Evolutionary conservation across 2,797 vertebrate genomes (phyloP).

Genomic region (Apogon talboti): DNA sequence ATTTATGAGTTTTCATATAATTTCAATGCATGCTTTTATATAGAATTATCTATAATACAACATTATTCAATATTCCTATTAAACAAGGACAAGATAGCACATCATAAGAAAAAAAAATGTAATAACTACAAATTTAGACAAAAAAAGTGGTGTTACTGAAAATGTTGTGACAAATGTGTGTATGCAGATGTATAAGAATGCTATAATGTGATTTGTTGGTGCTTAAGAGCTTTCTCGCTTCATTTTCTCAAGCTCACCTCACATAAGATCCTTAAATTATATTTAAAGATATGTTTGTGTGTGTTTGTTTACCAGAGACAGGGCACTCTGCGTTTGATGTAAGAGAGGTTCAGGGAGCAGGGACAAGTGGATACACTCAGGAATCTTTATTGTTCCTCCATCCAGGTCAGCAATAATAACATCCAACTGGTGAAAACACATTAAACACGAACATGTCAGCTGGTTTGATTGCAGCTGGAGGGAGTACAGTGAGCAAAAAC

Average conservation of each 20-base stretch:
- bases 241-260: not conserved
- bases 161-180: no score
- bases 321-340: slow-evolving; percentile 89
- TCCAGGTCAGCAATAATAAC: slow-evolving; percentile 98
- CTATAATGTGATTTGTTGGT: not conserved
- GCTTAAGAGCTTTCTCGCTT: not conserved
- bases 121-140: no score
- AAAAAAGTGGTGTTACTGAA: no score
- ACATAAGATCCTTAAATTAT: slow-evolving; percentile 8
- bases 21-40: not conserved
- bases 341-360: slow-evolving; percentile 94
- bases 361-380: slow-evolving; percentile 97
- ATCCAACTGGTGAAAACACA: slow-evolving; percentile 88
- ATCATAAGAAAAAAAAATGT: not conserved
- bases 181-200: not conserved
- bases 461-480: slow-evolving; percentile 40
- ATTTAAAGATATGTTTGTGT: slow-evolving; percentile 1
- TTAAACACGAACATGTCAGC: slow-evolving; percentile 50
- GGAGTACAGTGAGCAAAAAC: slow-evolving; percentile 22
- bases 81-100: not conserved
- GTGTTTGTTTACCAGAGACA: slow-evolving; percentile 88
- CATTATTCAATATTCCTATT: not conserved
- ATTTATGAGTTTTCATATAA: slow-evolving; percentile 9
- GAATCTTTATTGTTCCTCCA: slow-evolving; percentile 98
- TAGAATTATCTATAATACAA: not conserved